phyloP scores from a whole-genome alignment of 2,888 invertebrate species.

The Drosophila austrosaltans region DNA sequence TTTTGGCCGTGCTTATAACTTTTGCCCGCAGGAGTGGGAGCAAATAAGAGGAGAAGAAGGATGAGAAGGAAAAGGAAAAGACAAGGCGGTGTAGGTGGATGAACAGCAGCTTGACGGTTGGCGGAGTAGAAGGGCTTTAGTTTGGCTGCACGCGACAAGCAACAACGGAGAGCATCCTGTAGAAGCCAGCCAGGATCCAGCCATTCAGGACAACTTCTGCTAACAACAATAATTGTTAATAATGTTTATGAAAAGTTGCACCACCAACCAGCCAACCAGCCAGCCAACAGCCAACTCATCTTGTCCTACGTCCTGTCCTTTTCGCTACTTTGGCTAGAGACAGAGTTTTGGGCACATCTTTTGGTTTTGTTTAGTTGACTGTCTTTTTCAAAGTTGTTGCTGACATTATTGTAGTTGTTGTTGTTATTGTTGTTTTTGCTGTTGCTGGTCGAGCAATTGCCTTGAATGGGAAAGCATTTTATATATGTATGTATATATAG shows the following conservation, averaged over 20 bases:
- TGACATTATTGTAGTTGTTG: conserved; percentile 10
- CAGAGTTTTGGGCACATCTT: conserved; percentile 64
- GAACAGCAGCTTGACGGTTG: conserved; percentile 2
- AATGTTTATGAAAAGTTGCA: conserved; percentile 80
- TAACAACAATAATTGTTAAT: conserved; percentile 79
- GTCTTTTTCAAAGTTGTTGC: conserved; percentile 40
- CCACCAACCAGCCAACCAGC: conserved; percentile 29
- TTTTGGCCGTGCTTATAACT: conserved; percentile 74
- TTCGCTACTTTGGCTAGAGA: conserved; percentile 45
- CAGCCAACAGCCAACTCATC: conserved; percentile 7
- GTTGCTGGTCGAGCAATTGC: conserved; percentile 64
- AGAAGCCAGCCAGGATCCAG: conserved; percentile 28
- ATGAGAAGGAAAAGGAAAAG: background rate
- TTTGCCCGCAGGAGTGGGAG: conserved; percentile 30
- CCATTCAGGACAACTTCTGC: conserved; percentile 60
- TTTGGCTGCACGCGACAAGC: conserved; percentile 72
- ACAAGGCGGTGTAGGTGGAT: background rate
- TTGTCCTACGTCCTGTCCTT: conserved; percentile 37
- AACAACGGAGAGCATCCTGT: conserved; percentile 36
- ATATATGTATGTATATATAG: conserved; percentile 31
- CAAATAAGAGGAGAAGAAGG: no score
- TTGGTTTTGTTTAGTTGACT: conserved; percentile 67
- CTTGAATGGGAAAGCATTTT: conserved; percentile 63
- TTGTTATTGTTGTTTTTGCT: conserved; percentile 27
- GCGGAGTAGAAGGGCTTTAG: conserved; percentile 50